phyloP scores from a whole-genome alignment of 2,888 invertebrate species.

The Macrophya annulata region DNA sequence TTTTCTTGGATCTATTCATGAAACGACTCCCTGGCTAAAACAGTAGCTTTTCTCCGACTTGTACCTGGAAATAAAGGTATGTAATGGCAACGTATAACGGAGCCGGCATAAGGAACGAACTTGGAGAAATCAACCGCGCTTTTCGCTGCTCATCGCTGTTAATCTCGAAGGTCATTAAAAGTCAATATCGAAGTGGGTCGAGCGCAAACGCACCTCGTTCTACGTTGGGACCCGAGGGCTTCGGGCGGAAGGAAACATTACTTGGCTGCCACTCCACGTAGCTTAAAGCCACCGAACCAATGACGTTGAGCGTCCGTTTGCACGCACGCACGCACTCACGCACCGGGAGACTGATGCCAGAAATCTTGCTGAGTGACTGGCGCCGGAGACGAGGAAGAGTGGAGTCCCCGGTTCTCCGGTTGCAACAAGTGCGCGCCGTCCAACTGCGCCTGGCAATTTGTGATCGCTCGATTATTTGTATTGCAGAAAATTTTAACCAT shows the following conservation, averaged over 20 bases:
- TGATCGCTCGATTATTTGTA: slow-evolving; percentile 19
- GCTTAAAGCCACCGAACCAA: slow-evolving; percentile 45
- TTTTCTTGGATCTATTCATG: not conserved
- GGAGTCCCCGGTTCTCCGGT: not conserved
- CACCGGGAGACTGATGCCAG: slow-evolving; percentile 38
- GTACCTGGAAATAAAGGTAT: slow-evolving; percentile 7
- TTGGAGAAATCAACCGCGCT: slow-evolving; percentile 32
- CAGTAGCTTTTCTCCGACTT: slow-evolving; percentile 7
- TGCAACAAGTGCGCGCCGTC: slow-evolving; percentile 44
- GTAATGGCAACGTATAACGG: not conserved
- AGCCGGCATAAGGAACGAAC: slow-evolving; percentile 29
- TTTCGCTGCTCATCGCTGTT: slow-evolving; percentile 48
- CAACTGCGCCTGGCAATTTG: not conserved
- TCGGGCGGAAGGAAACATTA: slow-evolving; percentile 51
- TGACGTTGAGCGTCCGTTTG: slow-evolving; percentile 39
- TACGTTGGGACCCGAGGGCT: slow-evolving; percentile 22
- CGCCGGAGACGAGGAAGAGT: not conserved
- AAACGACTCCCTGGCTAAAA: not conserved
- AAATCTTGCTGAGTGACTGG: slow-evolving; percentile 41
- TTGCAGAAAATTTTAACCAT: slow-evolving; percentile 11
- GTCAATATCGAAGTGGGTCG: slow-evolving; percentile 56
- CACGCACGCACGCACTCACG: slow-evolving; percentile 41
- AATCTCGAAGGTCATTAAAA: slow-evolving; percentile 52
- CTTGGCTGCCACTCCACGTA: slow-evolving; percentile 47
- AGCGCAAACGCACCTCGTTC: slow-evolving; percentile 46